Percentiles rank a stretch among this genome's conserved stretches.
Evolutionary conservation across 2,113 vertebrate species (phyloP).

Genomic region (Ptilorrhoa leucosticta): DNA sequence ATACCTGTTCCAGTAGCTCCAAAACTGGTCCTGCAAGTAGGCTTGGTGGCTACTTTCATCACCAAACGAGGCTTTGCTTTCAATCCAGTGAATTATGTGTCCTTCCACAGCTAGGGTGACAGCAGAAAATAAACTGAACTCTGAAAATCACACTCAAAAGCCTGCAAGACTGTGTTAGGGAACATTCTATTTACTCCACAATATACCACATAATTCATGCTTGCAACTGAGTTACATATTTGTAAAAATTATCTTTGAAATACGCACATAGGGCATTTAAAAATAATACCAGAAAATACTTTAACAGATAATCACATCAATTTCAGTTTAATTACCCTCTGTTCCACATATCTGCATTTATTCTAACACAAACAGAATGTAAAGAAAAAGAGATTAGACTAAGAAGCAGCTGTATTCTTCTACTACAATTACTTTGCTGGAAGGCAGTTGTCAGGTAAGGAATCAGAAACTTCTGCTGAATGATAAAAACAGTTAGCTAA

Average conservation of each 20-base stretch:
- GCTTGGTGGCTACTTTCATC: constrained; percentile 93
- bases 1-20: constrained; percentile 99
- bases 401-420: not conserved
- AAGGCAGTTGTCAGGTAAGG: not conserved
- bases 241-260: not conserved
- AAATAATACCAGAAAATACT: not conserved
- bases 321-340: not conserved
- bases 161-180: not conserved
- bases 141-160: constrained; percentile 34
- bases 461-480: not conserved
- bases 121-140: constrained; percentile 42
- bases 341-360: not conserved
- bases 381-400: not conserved
- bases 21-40: constrained; percentile 97
- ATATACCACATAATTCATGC: not conserved
- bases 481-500: not conserved
- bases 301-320: not conserved
- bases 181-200: not conserved
- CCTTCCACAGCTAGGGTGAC: constrained; percentile 88
- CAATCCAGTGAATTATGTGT: constrained; percentile 97
- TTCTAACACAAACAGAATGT: not conserved
- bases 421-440: not conserved
- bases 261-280: not conserved
- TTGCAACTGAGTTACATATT: not conserved
- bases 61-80: constrained; percentile 98